Evolutionary conservation across 2,797 vertebrate species (phyloP).

Genomic region (Telmatherina bonti): DNA sequence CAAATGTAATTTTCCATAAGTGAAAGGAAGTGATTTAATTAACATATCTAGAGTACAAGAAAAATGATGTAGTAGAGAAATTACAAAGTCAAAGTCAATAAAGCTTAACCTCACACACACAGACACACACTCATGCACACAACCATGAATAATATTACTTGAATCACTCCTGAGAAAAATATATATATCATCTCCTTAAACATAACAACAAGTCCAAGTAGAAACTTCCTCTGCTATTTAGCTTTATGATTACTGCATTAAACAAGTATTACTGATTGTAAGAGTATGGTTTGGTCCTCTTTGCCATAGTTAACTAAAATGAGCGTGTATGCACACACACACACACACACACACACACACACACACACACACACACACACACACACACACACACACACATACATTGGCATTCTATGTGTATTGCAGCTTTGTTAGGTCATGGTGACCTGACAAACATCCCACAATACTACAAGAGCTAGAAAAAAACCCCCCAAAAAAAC

Average conservation of each 20-base stretch:
- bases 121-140: too few species aligned
- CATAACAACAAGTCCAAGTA: not conserved
- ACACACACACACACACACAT: not conserved
- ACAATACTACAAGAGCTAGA: constrained; percentile 2
- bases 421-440: not conserved
- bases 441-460: constrained; percentile 1
- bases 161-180: not conserved
- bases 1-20: not conserved
- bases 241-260: not conserved
- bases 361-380: too few species aligned
- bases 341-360: too few species aligned
- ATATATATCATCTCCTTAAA: not conserved
- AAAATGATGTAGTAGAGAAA: not conserved
- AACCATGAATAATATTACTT: too few species aligned
- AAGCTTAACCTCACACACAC: too few species aligned
- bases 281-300: not conserved
- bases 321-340: too few species aligned
- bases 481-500: too few species aligned
- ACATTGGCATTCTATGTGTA: not conserved
- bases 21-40: not conserved
- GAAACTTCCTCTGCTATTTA: not conserved
- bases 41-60: not conserved
- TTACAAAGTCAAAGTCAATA: not conserved
- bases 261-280: not conserved
- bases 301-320: not conserved